Percentiles rank a stretch among this genome's conserved stretches.
Evolutionary conservation across 2,113 vertebrate species (phyloP).

Genomic region (Strigops habroptila): DNA sequence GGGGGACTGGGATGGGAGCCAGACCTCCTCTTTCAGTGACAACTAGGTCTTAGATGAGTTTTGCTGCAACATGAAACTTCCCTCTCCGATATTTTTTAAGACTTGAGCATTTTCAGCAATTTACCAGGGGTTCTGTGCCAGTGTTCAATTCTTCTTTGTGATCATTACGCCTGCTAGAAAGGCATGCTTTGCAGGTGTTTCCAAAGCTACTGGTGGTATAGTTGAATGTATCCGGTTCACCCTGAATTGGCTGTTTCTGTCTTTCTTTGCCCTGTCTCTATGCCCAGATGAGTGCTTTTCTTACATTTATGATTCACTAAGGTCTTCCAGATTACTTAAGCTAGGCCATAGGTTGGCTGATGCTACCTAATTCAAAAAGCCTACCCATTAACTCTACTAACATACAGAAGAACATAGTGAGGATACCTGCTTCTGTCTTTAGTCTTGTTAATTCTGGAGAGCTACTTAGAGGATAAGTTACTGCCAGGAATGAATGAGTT

Average conservation of each 20-base stretch:
- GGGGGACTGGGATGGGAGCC: background rate
- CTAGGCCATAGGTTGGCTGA: background rate
- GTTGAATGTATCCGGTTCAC: background rate
- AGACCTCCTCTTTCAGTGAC: background rate
- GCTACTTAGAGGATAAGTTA: background rate
- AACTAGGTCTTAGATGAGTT: background rate
- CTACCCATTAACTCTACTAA: background rate
- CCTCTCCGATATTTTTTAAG: background rate
- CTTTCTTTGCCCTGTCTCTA: background rate
- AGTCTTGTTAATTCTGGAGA: background rate
- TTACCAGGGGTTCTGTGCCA: background rate
- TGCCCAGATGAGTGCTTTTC: background rate
- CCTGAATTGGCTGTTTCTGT: background rate
- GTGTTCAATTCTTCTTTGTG: background rate
- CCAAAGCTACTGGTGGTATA: background rate
- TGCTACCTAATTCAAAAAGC: background rate
- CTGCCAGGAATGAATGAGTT: background rate
- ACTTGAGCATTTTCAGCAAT: background rate
- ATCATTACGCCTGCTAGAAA: background rate
- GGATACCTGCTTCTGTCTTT: background rate
- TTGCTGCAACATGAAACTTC: background rate
- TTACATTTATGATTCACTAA: background rate
- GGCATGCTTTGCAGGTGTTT: background rate
- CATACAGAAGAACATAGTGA: background rate
- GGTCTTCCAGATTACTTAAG: background rate